These are phyloP conservation scores for Hetaerina titia DNA, from an alignment of 2,888 invertebrate genomes.

Conservation along the genomic window DNA sequence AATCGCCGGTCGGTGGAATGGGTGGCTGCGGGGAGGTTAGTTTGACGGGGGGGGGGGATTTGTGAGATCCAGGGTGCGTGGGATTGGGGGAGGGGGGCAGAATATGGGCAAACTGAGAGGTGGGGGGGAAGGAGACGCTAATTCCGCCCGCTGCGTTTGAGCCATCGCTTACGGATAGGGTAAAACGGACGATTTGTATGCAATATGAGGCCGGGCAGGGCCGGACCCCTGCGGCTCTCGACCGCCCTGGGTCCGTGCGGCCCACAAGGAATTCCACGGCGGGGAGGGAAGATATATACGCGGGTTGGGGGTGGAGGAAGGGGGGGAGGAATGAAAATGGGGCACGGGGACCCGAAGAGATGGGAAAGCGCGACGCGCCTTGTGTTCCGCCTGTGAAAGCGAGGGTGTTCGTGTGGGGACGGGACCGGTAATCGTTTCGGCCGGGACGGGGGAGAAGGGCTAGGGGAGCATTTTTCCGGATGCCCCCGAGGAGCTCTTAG, in stretches of 20 bases:
- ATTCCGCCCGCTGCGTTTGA: not conserved
- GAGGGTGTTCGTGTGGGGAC: not conserved
- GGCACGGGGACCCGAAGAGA: not conserved
- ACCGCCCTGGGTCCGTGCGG: not conserved
- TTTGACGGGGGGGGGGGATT: too few relatives aligned
- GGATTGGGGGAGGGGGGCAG: too few relatives aligned
- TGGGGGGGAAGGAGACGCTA: not conserved
- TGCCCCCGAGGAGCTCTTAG: slow-evolving; percentile 36
- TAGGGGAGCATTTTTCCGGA: slow-evolving; percentile 1
- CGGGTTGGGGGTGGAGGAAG: too few relatives aligned
- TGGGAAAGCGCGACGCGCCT: not conserved
- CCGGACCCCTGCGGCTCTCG: not conserved
- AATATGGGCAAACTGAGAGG: too few relatives aligned
- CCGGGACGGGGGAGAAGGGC: not conserved
- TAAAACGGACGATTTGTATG: slow-evolving; percentile 49
- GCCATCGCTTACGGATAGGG: slow-evolving; percentile 22
- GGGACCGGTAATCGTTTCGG: slow-evolving; percentile 32
- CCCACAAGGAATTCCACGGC: not conserved
- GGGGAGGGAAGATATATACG: not conserved
- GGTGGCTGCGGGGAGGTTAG: too few relatives aligned
- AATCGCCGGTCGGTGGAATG: too few relatives aligned
- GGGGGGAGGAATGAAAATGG: not conserved
- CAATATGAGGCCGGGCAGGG: slow-evolving; percentile 27
- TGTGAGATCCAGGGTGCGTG: too few relatives aligned
- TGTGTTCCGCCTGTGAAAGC: slow-evolving; percentile 2